Percentiles rank a stretch among this genome's conserved stretches.
These are phyloP conservation scores for Therioaphis trifolii DNA, from an alignment of 2,888 invertebrate genomes.

Conservation along the genomic window DNA sequence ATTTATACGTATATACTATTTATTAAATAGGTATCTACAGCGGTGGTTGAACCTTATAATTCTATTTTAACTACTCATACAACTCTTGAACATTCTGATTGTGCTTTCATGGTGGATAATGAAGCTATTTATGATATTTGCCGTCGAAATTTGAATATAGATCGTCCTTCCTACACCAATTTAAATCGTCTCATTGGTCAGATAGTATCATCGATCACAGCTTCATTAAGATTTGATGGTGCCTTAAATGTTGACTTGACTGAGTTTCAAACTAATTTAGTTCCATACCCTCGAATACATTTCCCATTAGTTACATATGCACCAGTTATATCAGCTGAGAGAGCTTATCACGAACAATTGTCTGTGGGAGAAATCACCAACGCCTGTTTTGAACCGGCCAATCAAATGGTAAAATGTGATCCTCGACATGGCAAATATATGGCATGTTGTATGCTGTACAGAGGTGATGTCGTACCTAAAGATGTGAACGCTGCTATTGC, in stretches of 20 bases:
- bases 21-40: slow-evolving; percentile 71
- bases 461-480: slow-evolving; percentile 69
- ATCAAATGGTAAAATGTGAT: too few species aligned
- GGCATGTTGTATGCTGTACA: slow-evolving; percentile 71
- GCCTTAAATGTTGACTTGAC: slow-evolving; percentile 87
- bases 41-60: slow-evolving; percentile 74
- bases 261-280: slow-evolving; percentile 81
- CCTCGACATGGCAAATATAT: too few species aligned
- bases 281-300: slow-evolving; percentile 75
- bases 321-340: slow-evolving; percentile 72
- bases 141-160: slow-evolving; percentile 92
- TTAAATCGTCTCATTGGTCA: slow-evolving; percentile 94
- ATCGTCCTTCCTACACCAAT: slow-evolving; percentile 95
- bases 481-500: slow-evolving; percentile 73
- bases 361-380: slow-evolving; percentile 73
- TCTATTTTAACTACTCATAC: slow-evolving; percentile 74
- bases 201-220: slow-evolving; percentile 92
- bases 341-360: slow-evolving; percentile 71
- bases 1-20: neutral
- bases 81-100: slow-evolving; percentile 75
- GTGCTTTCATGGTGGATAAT: slow-evolving; percentile 74
- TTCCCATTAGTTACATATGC: slow-evolving; percentile 73
- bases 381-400: too few species aligned
- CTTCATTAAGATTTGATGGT: slow-evolving; percentile 82
- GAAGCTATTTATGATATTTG: slow-evolving; percentile 83